Base-by-base conservation (phyloP, 2,113 vertebrate species). In the Microtus pennsylvanicus region DNA sequence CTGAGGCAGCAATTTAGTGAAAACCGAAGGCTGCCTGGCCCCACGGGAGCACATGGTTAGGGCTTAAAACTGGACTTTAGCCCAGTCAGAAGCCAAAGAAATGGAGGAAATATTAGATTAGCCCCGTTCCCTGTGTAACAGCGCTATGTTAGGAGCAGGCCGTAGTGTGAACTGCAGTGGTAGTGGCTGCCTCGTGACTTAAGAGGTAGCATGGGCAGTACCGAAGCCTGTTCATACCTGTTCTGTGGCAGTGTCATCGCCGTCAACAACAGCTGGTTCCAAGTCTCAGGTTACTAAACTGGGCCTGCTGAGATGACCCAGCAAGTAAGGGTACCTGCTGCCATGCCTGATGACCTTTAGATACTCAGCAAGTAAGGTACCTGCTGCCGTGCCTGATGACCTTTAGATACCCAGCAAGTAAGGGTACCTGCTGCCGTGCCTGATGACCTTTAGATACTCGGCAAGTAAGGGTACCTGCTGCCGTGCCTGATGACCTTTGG, bases 11-110 rank as follows among this genome's bases (percentile, higher is more conserved):
- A 45, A 28, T 9, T 74, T 5, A 17, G 70, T 61, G 11, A 47
- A 76, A 70, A 52, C 55, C 70, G 24, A 50, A 91, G 74, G 38
- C 63, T 69, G 6, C 65, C 61, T 72, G 61, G 92, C 58, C 67
- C 28, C 63, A 13, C 28, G 1, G 63, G 63, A 86, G 17, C 26
- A 82, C 83, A n/a, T 24, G 61, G 22, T 91, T 10, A 13, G 30
- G 30, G 83, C 50, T 87, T 50, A 94, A 74, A 94, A 24, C 47
- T 24, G 33, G 50, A 28, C 55, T 78, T 81, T 47, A 80, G 42
- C 76, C 70, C 78, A 77, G 72, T 72, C 50, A 58, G 87, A 89
- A 89, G 47, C 69, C 24, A 72, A 55, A 93, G 58, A 90, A 72
- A 76, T 35, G 22, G 4, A 26, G 55, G 12, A 28, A 16, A 7